phyloP scores from a whole-genome alignment of 2,797 vertebrate species.

The Poeciliopsis presidionis region DNA sequence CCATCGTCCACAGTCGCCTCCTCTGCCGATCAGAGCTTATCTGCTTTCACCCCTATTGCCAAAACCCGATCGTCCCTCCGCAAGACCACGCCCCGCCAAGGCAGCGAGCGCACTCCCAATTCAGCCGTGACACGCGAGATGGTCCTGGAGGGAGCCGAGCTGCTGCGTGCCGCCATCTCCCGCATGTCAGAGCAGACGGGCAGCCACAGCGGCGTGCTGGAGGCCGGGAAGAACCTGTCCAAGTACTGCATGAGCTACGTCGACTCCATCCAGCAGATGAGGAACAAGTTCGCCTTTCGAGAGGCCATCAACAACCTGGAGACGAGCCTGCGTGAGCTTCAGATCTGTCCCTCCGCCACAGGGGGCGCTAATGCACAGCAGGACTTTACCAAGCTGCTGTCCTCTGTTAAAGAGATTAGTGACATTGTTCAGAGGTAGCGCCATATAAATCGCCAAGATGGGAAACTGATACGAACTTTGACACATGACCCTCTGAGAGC shows the following conservation, averaged over 20 bases:
- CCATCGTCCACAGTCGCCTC: constrained; percentile 60
- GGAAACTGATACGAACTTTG: constrained; percentile 40
- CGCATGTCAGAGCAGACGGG: constrained; percentile 94
- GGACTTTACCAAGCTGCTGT: constrained; percentile 97
- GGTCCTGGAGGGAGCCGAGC: constrained; percentile 90
- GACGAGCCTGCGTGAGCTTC: constrained; percentile 91
- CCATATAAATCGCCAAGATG: constrained; percentile 16
- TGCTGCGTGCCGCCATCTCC: constrained; percentile 88
- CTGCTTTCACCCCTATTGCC: constrained; percentile 91
- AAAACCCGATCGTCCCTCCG: constrained; percentile 91
- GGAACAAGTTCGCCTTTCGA: constrained; percentile 97
- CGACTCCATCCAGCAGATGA: constrained; percentile 99
- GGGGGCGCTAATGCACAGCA: constrained; percentile 87
- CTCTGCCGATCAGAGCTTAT: constrained; percentile 63
- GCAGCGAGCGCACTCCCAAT: constrained; percentile 87
- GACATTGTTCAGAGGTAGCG: constrained; percentile 99
- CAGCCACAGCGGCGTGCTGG: constrained; percentile 93
- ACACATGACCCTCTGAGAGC: constrained; percentile 28
- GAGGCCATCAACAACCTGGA: constrained; percentile 99
- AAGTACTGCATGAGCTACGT: constrained; percentile 95
- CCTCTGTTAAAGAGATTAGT: constrained; percentile 96
- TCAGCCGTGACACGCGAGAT: constrained; percentile 91
- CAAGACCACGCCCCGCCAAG: constrained; percentile 88
- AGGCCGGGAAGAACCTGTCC: constrained; percentile 97
- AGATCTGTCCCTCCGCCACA: constrained; percentile 91